These are phyloP conservation scores for Garra rufa DNA, from an alignment of 2,113 vertebrate species.

Conservation along the genomic window DNA sequence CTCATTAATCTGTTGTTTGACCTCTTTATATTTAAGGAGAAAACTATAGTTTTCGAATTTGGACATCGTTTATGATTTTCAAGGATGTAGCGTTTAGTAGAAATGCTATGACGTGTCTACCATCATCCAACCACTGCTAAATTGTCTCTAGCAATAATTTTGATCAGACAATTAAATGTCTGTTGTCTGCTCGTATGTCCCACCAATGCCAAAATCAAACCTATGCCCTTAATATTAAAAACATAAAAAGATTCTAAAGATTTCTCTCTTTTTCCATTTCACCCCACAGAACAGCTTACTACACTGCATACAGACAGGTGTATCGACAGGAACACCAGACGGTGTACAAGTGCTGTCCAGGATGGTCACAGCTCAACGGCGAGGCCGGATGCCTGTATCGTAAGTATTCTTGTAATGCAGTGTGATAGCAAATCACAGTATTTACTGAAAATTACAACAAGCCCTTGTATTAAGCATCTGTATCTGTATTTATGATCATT, in stretches of 20 bases:
- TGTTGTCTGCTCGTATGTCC: no score
- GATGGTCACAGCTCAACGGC: slow-evolving; percentile 84
- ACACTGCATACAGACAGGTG: slow-evolving; percentile 82
- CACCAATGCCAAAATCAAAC: no score
- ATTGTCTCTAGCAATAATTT: no score
- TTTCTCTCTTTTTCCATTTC: slow-evolving; percentile 5
- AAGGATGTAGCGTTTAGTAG: no score
- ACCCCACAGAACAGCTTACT: slow-evolving; percentile 80
- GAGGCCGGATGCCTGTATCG: slow-evolving; percentile 86
- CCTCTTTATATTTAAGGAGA: no score
- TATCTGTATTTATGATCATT: background rate
- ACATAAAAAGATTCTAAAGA: background rate
- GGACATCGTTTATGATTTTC: no score
- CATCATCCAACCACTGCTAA: no score
- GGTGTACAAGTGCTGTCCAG: slow-evolving; percentile 83
- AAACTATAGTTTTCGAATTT: no score
- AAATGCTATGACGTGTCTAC: no score
- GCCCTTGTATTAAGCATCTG: background rate
- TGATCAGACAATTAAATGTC: no score
- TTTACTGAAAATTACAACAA: background rate
- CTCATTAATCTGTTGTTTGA: no score
- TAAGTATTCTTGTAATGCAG: slow-evolving; percentile 75
- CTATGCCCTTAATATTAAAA: background rate
- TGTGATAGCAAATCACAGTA: background rate
- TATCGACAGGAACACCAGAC: slow-evolving; percentile 79